Evolutionary conservation across 2,113 vertebrate genomes (phyloP), one percentile per base, ranked within the genome.

Genomic region (Crocuta crocuta): DNA sequence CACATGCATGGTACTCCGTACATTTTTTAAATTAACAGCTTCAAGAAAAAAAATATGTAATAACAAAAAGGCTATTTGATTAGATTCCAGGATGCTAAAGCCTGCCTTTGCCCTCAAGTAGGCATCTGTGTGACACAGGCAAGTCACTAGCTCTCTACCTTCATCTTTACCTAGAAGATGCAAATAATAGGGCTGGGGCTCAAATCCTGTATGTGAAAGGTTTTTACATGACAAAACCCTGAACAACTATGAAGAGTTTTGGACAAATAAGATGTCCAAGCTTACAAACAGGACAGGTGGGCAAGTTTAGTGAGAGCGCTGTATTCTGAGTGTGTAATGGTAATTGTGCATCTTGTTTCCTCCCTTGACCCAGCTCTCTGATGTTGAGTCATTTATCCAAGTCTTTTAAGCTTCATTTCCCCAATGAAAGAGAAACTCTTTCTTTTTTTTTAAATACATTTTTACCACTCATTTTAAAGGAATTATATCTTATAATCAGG

Each of bases 101-200:
- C 26, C 45, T 88, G 12, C 26, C 26, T 71, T 92, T 82, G 71
- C 35, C 65, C n/a, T 76, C 53, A 81, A 76, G 28, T 73, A 80
- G 24, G 17, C 45, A 78, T 63, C 10, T 63, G 24, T 3, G 26
- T 76, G 79, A 48, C 4, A 1, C 33, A 13, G 48, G 15, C 39
- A 76, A 79, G 33, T 92, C 50, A 55, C 9, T 94, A 23, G 31
- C 1, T 90, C 50, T 33, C 43, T 65, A 45, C 8, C 16, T 89
- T 94, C 5, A 33, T 55, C 10, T 79, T 96, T 93, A 87, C 71
- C 68, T 91, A 71, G 43, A 88, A 91, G 92, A 33, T 45, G 10
- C 19, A 68, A 82, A 55, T 92, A 89, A 28, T 87, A 58, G 1
- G 24, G 58, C 10, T 82, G 3, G 31, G 33, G 9, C 13, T 58